These are phyloP conservation scores for Stramonita haemastoma DNA, from an alignment of 2,888 invertebrate genomes.

Conservation along the genomic window DNA sequence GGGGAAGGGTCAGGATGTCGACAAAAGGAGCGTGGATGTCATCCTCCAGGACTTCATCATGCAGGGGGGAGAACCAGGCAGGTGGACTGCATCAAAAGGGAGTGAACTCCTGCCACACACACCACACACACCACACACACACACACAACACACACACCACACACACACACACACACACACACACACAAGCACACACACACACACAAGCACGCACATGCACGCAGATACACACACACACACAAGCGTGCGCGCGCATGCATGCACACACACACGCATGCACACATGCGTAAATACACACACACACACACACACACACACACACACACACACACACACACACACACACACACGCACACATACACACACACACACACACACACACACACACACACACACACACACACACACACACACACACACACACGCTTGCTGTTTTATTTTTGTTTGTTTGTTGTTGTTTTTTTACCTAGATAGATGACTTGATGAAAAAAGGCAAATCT, in stretches of 20 bases:
- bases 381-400: constrained; percentile 8
- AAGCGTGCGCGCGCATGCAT: background rate
- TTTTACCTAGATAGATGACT: no score
- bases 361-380: background rate
- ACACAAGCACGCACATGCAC: background rate
- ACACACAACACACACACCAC: background rate
- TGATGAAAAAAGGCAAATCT: no score
- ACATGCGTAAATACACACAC: background rate
- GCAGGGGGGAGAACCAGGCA: constrained; percentile 69
- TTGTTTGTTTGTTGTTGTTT: no score
- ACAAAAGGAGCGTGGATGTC: constrained; percentile 59
- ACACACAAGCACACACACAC: background rate
- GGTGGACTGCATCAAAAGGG: constrained; percentile 69
- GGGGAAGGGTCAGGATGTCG: constrained; percentile 65
- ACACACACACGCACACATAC: background rate
- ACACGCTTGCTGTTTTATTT: background rate
- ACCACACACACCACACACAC: background rate
- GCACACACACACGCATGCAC: background rate
- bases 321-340: background rate
- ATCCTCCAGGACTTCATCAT: constrained; percentile 54
- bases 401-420: constrained; percentile 1
- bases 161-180: background rate
- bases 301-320: background rate
- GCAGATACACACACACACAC: background rate
- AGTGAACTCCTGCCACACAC: constrained; percentile 35